These are phyloP conservation scores for Acipenser oxyrinchus DNA, from an alignment of 2,797 vertebrate genomes.

Conservation along the genomic window DNA sequence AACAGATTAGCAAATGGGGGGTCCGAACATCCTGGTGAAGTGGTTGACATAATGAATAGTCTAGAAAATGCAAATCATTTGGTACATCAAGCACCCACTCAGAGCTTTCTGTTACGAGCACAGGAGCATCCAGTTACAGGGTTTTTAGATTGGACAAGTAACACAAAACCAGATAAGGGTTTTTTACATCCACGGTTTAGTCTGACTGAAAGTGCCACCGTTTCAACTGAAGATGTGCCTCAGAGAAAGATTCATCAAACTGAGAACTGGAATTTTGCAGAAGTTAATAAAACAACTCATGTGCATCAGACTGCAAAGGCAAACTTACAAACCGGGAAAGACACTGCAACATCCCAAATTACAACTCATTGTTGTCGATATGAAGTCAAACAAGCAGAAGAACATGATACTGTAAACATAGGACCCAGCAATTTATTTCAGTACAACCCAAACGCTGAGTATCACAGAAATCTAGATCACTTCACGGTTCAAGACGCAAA, in stretches of 20 bases:
- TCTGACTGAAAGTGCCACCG: neutral
- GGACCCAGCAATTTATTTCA: slow-evolving; percentile 39
- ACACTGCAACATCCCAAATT: slow-evolving; percentile 19
- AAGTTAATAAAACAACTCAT: slow-evolving; percentile 13
- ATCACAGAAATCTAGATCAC: slow-evolving; percentile 49
- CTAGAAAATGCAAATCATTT: slow-evolving; percentile 22
- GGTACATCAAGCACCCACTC: slow-evolving; percentile 20
- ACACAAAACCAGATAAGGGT: slow-evolving; percentile 20
- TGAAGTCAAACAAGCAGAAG: slow-evolving; percentile 17
- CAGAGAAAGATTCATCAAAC: slow-evolving; percentile 14
- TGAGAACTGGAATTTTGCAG: slow-evolving; percentile 6
- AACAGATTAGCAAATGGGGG: slow-evolving; percentile 15
- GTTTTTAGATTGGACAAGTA: slow-evolving; percentile 12
- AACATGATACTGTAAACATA: slow-evolving; percentile 37
- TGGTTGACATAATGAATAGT: slow-evolving; percentile 20
- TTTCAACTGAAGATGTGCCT: slow-evolving; percentile 4
- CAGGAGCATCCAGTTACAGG: slow-evolving; percentile 18
- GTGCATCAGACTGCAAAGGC: neutral
- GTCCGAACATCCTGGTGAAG: slow-evolving; percentile 19
- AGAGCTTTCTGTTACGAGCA: slow-evolving; percentile 10
- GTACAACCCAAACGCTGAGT: slow-evolving; percentile 36
- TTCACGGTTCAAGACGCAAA: slow-evolving; percentile 23
- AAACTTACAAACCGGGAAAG: slow-evolving; percentile 15
- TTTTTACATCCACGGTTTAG: neutral
- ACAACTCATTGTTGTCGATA: slow-evolving; percentile 22